Percentiles rank a stretch among this genome's conserved stretches.
phyloP scores from a whole-genome alignment of 2,113 vertebrate genomes.

The Bagarius yarrelli region DNA sequence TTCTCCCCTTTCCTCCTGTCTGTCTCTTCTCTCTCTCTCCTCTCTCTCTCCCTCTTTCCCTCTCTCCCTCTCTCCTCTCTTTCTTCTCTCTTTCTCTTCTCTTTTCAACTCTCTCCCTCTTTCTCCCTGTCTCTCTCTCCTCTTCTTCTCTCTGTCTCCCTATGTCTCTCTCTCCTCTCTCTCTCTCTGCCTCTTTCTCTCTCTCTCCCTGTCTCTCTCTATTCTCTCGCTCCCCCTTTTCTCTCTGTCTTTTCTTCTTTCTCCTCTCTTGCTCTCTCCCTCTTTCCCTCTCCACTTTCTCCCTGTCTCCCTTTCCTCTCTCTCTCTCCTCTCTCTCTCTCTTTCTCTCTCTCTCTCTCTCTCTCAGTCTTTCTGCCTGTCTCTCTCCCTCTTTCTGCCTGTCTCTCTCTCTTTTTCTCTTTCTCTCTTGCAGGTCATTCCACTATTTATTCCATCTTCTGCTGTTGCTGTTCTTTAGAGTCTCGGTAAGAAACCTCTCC shows the following conservation, averaged over 20 bases:
- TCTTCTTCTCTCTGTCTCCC: too few relatives aligned
- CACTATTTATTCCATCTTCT: constrained; percentile 44
- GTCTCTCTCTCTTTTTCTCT: too few relatives aligned
- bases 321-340: neutral
- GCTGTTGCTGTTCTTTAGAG: constrained; percentile 46
- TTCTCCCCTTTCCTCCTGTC: too few relatives aligned
- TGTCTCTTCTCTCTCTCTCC: too few relatives aligned
- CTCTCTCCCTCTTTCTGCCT: neutral
- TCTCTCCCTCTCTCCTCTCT: neutral
- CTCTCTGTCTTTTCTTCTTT: neutral
- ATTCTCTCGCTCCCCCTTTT: neutral
- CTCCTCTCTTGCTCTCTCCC: too few relatives aligned
- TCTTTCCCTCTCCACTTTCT: neutral
- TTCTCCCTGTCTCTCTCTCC: neutral
- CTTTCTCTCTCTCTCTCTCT: neutral
- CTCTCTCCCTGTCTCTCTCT: neutral
- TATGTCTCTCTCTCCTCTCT: too few relatives aligned
- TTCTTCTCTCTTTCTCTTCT: neutral
- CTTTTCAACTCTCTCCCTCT: neutral
- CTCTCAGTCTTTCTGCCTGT: neutral
- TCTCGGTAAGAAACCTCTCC: constrained; percentile 35
- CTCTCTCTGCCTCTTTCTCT: neutral
- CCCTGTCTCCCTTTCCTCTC: neutral
- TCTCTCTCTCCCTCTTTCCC: neutral
- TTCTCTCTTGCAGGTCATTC: constrained; percentile 36